These are phyloP conservation scores for Hemicentrotus pulcherrimus DNA, from an alignment of 35 echinoderm and acorn worm species.

Conservation along the genomic window DNA sequence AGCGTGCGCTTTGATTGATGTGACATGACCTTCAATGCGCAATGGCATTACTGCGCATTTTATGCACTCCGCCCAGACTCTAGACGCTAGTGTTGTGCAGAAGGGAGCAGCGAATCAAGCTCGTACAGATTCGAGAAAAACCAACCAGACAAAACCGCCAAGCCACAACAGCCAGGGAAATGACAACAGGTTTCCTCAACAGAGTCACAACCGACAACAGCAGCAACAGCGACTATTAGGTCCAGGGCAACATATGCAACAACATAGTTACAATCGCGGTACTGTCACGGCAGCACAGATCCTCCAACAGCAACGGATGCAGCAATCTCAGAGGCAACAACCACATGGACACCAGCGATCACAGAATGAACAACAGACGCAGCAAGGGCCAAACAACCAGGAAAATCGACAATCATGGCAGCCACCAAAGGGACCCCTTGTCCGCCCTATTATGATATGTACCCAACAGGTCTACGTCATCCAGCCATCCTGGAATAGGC, in stretches of 20 bases:
- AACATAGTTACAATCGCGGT: not conserved
- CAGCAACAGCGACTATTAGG: not conserved
- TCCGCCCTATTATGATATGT: not conserved
- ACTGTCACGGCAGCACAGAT: not conserved
- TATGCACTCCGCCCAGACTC: no score
- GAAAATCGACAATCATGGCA: not conserved
- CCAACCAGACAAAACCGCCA: not conserved
- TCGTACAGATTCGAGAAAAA: not conserved
- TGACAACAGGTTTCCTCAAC: not conserved
- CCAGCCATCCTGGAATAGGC: conserved; percentile 1
- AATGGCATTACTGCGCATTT: no score
- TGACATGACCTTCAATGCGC: no score
- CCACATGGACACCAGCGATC: not conserved
- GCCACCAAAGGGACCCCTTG: conserved; percentile 24
- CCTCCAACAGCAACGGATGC: conserved; percentile 6
- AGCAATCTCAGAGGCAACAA: conserved; percentile 20
- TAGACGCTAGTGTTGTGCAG: conserved; percentile 26
- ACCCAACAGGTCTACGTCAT: conserved; percentile 10
- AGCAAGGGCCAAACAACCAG: not conserved
- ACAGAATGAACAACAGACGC: not conserved
- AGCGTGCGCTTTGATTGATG: no score
- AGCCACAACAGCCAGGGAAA: not conserved
- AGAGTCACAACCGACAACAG: not conserved
- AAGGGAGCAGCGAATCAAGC: not conserved
- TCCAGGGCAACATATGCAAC: not conserved